Percentiles rank a stretch among this genome's conserved stretches.
Evolutionary conservation across 2,797 vertebrate species (phyloP).

Genomic region (Helarctos malayanus): DNA sequence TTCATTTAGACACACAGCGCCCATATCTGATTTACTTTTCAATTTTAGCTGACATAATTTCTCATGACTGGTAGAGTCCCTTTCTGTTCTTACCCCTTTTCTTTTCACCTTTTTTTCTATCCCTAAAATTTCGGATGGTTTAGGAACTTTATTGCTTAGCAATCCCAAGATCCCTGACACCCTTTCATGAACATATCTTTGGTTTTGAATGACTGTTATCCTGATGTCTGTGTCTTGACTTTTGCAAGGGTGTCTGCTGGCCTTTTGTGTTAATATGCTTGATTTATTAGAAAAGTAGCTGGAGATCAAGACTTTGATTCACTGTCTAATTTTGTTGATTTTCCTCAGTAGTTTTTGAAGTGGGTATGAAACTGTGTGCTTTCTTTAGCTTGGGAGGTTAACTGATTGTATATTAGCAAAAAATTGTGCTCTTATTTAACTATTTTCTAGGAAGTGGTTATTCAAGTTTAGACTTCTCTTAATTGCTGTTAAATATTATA

Average conservation of each 20-base stretch:
- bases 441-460: slow-evolving; percentile 52
- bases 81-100: slow-evolving; percentile 26
- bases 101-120: slow-evolving; percentile 39
- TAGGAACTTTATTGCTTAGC: slow-evolving; percentile 38
- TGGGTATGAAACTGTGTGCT: not conserved
- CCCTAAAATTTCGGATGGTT: slow-evolving; percentile 22
- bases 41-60: not conserved
- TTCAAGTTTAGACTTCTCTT: slow-evolving; percentile 28
- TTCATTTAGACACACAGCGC: not conserved
- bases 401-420: not conserved
- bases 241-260: not conserved
- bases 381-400: not conserved
- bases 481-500: slow-evolving; percentile 55
- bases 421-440: not conserved
- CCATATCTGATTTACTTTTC: slow-evolving; percentile 5
- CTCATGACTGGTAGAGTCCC: not conserved
- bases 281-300: slow-evolving; percentile 60
- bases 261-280: slow-evolving; percentile 26
- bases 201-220: not conserved
- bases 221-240: slow-evolving; percentile 46
- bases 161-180: not conserved
- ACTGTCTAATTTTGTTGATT: slow-evolving; percentile 26
- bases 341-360: slow-evolving; percentile 62
- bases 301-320: slow-evolving; percentile 22
- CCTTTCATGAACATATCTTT: not conserved